These are phyloP conservation scores for Eclectus roratus DNA, from an alignment of 2,113 vertebrate genomes.

Conservation along the genomic window DNA sequence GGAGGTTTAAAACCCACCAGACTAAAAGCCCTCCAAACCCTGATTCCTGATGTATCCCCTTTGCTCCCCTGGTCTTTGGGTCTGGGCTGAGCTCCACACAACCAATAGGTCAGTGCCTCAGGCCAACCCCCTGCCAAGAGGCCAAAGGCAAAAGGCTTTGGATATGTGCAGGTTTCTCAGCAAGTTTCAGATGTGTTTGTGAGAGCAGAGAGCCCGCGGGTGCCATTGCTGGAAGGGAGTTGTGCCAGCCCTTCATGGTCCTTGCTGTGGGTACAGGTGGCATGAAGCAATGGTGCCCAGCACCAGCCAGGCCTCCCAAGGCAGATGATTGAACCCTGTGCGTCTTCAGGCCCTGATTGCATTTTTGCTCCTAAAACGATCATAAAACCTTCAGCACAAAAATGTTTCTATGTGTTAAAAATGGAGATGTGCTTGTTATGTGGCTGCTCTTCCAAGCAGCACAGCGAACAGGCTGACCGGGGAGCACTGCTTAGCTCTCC, in stretches of 20 bases:
- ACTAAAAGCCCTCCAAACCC: background rate
- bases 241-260: accelerated
- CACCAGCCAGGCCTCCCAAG: background rate
- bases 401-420: background rate
- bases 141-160: background rate
- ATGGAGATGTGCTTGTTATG: accelerated
- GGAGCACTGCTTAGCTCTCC: background rate
- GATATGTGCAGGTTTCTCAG: background rate
- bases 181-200: background rate
- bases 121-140: background rate
- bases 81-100: background rate
- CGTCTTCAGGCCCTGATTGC: background rate
- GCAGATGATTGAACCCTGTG: background rate
- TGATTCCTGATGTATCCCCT: background rate
- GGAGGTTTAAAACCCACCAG: background rate
- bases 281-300: background rate
- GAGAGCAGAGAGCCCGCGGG: background rate
- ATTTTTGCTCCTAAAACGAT: background rate
- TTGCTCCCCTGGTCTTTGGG: background rate
- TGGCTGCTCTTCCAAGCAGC: background rate
- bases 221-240: background rate
- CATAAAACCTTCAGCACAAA: background rate
- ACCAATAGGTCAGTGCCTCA: background rate
- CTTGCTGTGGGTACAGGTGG: accelerated
- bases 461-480: background rate